Percentiles rank a stretch among this genome's conserved stretches.
These are phyloP conservation scores for Allolobophora icterica DNA, from an alignment of 2,888 invertebrate species.

Conservation along the genomic window DNA sequence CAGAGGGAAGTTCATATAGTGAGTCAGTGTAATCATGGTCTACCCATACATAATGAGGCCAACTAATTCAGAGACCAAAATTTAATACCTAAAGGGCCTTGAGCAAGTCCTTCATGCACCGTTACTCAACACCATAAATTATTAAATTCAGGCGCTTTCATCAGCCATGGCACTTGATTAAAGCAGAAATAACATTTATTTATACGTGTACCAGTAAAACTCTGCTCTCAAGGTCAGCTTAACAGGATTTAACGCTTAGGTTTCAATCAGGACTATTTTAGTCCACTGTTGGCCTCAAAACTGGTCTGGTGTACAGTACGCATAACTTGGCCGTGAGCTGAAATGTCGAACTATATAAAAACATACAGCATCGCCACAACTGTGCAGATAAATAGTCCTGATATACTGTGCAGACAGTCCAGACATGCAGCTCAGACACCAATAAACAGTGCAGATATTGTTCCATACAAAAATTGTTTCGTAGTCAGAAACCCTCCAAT, in stretches of 20 bases:
- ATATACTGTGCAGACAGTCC: neutral
- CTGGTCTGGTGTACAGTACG: neutral
- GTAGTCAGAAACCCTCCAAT: too few relatives aligned
- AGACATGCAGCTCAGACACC: too few relatives aligned
- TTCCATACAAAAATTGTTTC: too few relatives aligned
- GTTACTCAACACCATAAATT: too few relatives aligned
- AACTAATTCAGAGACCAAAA: neutral
- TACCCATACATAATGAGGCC: neutral
- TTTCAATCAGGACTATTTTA: neutral
- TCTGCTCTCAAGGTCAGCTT: constrained; percentile 14
- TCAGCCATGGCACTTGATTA: too few relatives aligned
- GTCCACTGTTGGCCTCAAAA: neutral
- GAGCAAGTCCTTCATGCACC: too few relatives aligned
- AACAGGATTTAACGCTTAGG: neutral
- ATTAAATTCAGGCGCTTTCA: too few relatives aligned
- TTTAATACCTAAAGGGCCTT: neutral
- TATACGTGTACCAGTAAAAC: neutral
- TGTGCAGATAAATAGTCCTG: neutral
- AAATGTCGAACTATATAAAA: neutral
- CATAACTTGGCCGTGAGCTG: neutral
- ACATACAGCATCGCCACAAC: neutral
- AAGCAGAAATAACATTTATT: too few relatives aligned
- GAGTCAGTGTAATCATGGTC: too few relatives aligned
- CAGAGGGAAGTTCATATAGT: too few relatives aligned
- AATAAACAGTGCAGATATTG: too few relatives aligned